Conservation (phyloP, 2,113 vertebrate species). For the Fulica atra region DNA sequence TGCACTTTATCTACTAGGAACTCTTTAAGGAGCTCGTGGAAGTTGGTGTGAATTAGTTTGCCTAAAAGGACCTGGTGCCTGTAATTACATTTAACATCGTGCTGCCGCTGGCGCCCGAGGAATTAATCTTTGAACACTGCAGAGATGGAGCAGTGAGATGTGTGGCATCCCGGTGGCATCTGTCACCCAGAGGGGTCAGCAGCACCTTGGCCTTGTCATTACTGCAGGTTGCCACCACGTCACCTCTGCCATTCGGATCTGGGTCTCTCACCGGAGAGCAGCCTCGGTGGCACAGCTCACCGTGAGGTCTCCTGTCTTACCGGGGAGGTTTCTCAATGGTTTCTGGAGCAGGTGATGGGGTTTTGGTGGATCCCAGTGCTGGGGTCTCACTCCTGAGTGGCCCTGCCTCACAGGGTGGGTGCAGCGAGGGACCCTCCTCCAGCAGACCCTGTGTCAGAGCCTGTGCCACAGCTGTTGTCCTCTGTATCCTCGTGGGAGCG, state of each 20-base stretch:
- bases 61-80: neutral
- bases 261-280: rapidly evolving
- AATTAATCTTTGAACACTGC: neutral
- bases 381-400: neutral
- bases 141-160: rapidly evolving
- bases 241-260: rapidly evolving
- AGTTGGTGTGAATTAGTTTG: neutral
- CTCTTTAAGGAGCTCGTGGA: neutral
- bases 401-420: rapidly evolving
- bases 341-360: neutral
- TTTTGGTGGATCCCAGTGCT: neutral
- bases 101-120: neutral
- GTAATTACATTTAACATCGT: neutral
- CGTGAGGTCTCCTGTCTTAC: rapidly evolving
- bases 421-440: neutral
- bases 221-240: rapidly evolving
- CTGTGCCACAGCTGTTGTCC: rapidly evolving
- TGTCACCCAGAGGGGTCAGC: neutral
- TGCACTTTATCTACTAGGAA: neutral
- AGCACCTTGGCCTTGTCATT: rapidly evolving
- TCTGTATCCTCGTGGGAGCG: rapidly evolving
- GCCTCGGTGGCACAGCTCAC: neutral
- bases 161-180: neutral
- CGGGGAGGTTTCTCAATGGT: rapidly evolving
- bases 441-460: neutral